Percentiles rank a stretch among this genome's conserved stretches.
Evolutionary conservation across 2,113 vertebrate genomes (phyloP).

Genomic region (Oreochromis tanganicae): DNA sequence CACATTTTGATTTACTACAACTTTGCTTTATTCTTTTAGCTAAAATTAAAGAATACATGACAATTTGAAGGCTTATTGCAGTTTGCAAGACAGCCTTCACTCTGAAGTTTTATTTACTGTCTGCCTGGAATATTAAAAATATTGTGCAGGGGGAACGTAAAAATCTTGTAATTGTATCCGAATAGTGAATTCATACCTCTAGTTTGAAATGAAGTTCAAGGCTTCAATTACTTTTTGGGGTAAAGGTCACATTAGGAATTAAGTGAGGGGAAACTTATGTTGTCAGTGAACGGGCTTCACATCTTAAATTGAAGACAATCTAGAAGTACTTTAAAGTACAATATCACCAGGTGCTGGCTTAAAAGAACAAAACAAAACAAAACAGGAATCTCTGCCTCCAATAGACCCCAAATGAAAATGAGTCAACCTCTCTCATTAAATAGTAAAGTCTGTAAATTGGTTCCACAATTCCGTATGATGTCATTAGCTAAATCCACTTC

Average conservation of each 20-base stretch:
- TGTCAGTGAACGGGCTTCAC: not conserved
- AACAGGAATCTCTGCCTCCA: not conserved
- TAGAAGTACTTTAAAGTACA: not conserved
- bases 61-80: not conserved
- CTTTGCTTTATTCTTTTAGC: not conserved
- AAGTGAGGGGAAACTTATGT: not conserved
- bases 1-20: not conserved
- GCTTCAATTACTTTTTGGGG: not conserved
- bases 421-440: not conserved
- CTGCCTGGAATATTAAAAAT: not conserved
- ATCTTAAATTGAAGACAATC: not conserved
- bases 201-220: not conserved
- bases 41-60: not conserved
- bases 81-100: not conserved
- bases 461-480: not conserved
- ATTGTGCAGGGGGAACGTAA: not conserved
- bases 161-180: not conserved
- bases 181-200: not conserved
- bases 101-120: not conserved
- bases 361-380: not conserved
- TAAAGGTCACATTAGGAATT: not conserved
- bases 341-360: not conserved
- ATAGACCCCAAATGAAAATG: not conserved
- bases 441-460: not conserved
- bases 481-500: not conserved